A percentile compares a stretch with the other conserved stretches of the same genome.
These are phyloP conservation scores for Nephrotoma flavescens DNA, from an alignment of 2,888 invertebrate species.

Conservation along the genomic window DNA sequence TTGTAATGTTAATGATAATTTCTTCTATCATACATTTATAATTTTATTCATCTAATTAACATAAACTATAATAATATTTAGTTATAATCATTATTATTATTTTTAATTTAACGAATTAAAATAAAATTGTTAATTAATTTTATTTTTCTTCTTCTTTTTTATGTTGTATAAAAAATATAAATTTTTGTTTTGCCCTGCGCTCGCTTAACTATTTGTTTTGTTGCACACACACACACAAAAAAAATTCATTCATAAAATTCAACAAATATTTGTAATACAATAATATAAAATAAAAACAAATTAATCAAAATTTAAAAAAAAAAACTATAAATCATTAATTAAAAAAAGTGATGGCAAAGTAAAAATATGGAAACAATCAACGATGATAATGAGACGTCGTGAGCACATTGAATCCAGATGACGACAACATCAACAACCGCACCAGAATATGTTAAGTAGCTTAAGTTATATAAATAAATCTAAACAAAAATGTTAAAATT, in stretches of 20 bases:
- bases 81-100: background rate
- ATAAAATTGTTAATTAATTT: background rate
- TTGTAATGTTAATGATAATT: background rate
- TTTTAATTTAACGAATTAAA: background rate
- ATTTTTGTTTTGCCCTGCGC: background rate
- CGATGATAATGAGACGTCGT: constrained; percentile 17
- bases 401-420: background rate
- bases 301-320: background rate
- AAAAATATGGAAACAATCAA: constrained; percentile 20
- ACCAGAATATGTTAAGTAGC: background rate
- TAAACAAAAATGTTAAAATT: background rate
- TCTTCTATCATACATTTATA: background rate
- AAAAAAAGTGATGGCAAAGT: constrained; percentile 20
- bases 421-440: background rate
- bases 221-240: background rate
- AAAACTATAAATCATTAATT: background rate
- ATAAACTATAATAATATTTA: background rate
- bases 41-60: background rate
- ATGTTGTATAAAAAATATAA: background rate
- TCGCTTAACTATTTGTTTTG: background rate
- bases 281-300: background rate
- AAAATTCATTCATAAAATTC: background rate
- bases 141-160: background rate
- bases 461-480: background rate
- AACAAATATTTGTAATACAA: background rate